Evolutionary conservation across 2,113 vertebrate genomes (phyloP).

Genomic region (Sakesphorus luctuosus): DNA sequence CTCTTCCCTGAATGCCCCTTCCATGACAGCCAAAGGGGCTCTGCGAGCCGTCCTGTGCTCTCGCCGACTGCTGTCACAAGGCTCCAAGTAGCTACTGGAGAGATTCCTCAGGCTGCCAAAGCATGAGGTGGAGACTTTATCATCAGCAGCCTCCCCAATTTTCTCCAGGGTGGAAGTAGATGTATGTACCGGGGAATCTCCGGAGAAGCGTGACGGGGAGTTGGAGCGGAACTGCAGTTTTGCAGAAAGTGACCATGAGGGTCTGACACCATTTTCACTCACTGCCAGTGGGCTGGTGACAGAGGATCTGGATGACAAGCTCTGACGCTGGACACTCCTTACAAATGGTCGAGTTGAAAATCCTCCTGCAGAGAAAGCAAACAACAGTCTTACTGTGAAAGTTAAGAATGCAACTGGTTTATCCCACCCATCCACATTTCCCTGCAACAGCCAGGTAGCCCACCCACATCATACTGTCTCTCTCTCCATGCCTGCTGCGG

Average conservation of each 20-base stretch:
- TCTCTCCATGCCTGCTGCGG: background rate
- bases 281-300: slow-evolving; percentile 91
- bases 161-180: slow-evolving; percentile 90
- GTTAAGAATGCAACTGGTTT: background rate
- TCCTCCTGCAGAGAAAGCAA: slow-evolving; percentile 79
- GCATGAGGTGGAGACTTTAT: slow-evolving; percentile 92
- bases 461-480: background rate
- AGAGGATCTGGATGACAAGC: slow-evolving; percentile 90
- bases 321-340: slow-evolving; percentile 95
- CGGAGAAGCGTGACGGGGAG: slow-evolving; percentile 91
- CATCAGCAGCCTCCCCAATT: slow-evolving; percentile 90
- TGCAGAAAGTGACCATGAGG: slow-evolving; percentile 91
- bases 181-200: slow-evolving; percentile 86
- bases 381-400: background rate
- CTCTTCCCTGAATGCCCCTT: slow-evolving; percentile 84
- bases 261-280: slow-evolving; percentile 87
- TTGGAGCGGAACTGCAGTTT: slow-evolving; percentile 94
- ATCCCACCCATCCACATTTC: background rate
- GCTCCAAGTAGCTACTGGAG: slow-evolving; percentile 75
- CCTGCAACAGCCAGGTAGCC: background rate
- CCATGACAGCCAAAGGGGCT: slow-evolving; percentile 91
- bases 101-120: slow-evolving; percentile 85
- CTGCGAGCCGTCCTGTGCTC: slow-evolving; percentile 84
- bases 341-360: slow-evolving; percentile 97
- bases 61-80: slow-evolving; percentile 76